Conservation (phyloP, 2,888 invertebrate genomes). For the Epinotia bilunana region DNA sequence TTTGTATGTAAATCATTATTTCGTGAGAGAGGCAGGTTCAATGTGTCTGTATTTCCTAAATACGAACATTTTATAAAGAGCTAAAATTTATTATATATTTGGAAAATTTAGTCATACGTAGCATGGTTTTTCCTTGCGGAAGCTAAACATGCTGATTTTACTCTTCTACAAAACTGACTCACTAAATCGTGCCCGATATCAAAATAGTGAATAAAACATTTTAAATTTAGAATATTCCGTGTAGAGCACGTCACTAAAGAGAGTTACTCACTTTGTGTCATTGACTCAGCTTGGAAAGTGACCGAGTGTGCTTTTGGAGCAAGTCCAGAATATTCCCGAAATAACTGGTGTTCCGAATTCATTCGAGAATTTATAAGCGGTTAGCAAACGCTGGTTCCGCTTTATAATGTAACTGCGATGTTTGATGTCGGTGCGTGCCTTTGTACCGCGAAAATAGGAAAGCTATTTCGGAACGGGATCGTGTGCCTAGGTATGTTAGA, state of each 20-base stretch:
- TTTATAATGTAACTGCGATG: conserved; percentile 46
- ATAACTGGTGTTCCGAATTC: conserved; percentile 75
- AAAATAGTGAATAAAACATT: conserved; percentile 47
- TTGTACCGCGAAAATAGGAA: conserved; percentile 36
- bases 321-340: conserved; percentile 80
- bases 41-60: background rate
- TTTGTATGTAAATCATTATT: background rate
- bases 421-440: conserved; percentile 38
- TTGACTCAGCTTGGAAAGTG: conserved; percentile 80
- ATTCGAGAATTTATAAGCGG: conserved; percentile 69
- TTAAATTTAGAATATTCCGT: conserved; percentile 61
- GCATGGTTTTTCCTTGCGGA: conserved; percentile 3
- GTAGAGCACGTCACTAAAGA: conserved; percentile 52
- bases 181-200: conserved; percentile 37
- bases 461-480: conserved; percentile 37
- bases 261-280: conserved; percentile 58
- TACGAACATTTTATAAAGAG: too few relatives aligned
- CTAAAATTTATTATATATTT: background rate
- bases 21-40: background rate
- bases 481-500: conserved; percentile 2
- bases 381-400: conserved; percentile 64
- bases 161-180: conserved; percentile 32
- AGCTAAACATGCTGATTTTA: conserved; percentile 19
- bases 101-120: background rate
- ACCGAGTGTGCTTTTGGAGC: conserved; percentile 79